phyloP scores from a whole-genome alignment of 2,888 invertebrate species.

The Aphodius sticticus region DNA sequence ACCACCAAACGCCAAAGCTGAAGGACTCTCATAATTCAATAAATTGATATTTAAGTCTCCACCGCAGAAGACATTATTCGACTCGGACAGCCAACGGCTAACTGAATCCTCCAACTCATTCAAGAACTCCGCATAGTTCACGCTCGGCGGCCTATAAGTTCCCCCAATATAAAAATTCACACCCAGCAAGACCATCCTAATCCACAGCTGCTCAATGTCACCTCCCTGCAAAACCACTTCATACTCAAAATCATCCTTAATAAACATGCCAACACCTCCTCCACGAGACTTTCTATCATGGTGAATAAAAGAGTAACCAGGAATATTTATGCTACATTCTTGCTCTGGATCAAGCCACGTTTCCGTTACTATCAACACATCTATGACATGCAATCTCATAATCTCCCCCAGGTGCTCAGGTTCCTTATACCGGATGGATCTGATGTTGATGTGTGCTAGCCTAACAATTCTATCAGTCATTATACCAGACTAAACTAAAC shows the following conservation, averaged over 20 bases:
- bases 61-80: not conserved
- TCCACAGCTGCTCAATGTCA: conserved; percentile 14
- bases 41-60: not conserved
- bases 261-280: conserved; percentile 14
- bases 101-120: not conserved
- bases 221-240: not conserved
- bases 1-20: not conserved
- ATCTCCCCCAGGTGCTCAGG: not conserved
- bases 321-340: not conserved
- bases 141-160: not conserved
- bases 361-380: not conserved
- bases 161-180: not conserved
- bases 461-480: too few relatives aligned
- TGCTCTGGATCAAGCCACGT: not conserved
- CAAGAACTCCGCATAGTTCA: not conserved
- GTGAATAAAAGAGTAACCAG: not conserved
- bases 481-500: too few relatives aligned
- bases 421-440: not conserved
- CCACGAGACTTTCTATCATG: not conserved
- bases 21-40: not conserved
- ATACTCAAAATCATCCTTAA: not conserved
- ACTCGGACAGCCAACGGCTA: not conserved
- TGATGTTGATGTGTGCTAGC: too few relatives aligned
- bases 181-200: not conserved
- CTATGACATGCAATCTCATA: not conserved